Base-by-base conservation (phyloP, 2,797 vertebrate genomes). In the Lepilemur ruficaudatus region DNA sequence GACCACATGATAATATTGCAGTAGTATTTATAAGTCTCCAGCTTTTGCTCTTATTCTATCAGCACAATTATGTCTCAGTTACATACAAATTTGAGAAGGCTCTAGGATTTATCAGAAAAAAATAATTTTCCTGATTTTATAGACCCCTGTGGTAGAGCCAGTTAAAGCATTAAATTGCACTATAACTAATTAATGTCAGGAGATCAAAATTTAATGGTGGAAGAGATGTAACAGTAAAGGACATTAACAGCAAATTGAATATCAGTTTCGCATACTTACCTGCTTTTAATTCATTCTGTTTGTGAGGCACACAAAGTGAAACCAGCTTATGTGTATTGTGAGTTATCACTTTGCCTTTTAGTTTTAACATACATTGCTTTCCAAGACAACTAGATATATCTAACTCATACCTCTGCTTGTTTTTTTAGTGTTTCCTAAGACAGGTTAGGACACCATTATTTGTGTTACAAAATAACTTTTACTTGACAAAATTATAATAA, bases 1-100 rank as follows among this genome's bases (percentile, higher is more conserved):
- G 81, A 98, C 87, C 67, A 89, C 82, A 95, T 25, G 90, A 96
- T 93, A 85, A 76, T 59, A 59, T 1, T 18, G 7, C 30, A 84
- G 55, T 25, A 41, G 43, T 67, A 57, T 95, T 97, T 89, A 91
- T 7, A 89, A 57, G 73, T 61, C 75, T 95, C 69, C 48, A 61
- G 93, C 11, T 82, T 86, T 89, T 65, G 63, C 4, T 78, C 35
- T 69, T 17, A 48, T 63, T 65, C 72, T 59, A 46, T 52, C 30
- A 79, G 73, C 48, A 50, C 18, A 79, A 73, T 57, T 48, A 91
- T 35, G 35, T 46, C 48, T 97, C 41, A 50, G 38, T 32, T 70
- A 76, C 3, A 78, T 11, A 72, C 63, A 93, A 55, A 82, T 46
- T 22, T 65, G n/a, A 94, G 55, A 12, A 23, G 52, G 35, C 35